These are phyloP conservation scores for Oreohelix idahoensis DNA, from an alignment of 1,140 invertebrate genomes.

Conservation along the genomic window DNA sequence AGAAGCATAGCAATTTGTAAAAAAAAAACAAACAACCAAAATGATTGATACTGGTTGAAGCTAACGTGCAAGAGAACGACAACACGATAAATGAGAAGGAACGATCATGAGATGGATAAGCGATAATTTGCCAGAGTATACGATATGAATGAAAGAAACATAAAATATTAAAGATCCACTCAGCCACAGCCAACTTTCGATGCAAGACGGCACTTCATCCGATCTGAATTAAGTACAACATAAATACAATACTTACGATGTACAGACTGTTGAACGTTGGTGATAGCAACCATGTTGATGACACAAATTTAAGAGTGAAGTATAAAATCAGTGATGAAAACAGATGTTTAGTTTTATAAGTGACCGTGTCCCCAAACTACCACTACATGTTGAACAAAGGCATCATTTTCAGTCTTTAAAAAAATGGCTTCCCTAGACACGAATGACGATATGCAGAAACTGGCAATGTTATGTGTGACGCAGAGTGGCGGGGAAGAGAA, in stretches of 20 bases:
- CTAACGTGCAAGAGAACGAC: too few relatives aligned
- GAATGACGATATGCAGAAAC: background rate
- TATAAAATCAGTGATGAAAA: background rate
- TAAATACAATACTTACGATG: conserved; percentile 6
- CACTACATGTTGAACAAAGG: background rate
- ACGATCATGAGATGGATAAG: too few relatives aligned
- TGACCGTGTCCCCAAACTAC: background rate
- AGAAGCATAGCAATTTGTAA: too few relatives aligned
- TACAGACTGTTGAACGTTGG: background rate
- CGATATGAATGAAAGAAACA: too few relatives aligned
- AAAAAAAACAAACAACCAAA: too few relatives aligned
- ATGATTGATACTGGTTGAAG: too few relatives aligned
- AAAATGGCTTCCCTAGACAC: background rate
- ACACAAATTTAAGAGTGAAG: background rate
- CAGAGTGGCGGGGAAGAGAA: background rate
- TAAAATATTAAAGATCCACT: too few relatives aligned
- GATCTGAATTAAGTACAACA: background rate
- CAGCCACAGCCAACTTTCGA: too few relatives aligned
- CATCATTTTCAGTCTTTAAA: background rate
- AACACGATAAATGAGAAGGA: too few relatives aligned
- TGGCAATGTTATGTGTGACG: conserved; percentile 22
- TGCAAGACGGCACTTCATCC: too few relatives aligned
- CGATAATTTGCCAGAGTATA: too few relatives aligned
- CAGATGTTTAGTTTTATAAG: background rate
- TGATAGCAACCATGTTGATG: background rate